Conservation (phyloP, 2,888 invertebrate species). For the Aspidiotus destructor region DNA sequence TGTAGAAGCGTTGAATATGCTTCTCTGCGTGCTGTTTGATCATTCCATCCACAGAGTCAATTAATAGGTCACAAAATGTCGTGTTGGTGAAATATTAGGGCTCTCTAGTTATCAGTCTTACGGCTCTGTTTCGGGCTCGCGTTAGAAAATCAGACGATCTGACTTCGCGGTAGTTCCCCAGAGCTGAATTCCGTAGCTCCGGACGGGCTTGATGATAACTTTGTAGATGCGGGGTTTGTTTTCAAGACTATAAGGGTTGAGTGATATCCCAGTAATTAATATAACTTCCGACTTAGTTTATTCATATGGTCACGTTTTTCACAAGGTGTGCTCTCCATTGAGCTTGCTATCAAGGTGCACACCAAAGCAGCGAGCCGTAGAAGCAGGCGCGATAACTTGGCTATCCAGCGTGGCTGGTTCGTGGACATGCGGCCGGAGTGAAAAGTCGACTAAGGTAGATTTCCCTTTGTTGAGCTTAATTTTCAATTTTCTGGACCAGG, state of each 20-base stretch:
- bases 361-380: no score
- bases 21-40: no score
- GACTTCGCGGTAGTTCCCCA: not conserved
- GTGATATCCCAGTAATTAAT: not conserved
- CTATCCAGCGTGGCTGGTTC: no score
- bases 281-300: not conserved
- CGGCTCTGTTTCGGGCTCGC: not conserved
- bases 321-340: not conserved
- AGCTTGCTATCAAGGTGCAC: no score
- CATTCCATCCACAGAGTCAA: not conserved
- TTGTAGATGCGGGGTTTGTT: constrained; percentile 1
- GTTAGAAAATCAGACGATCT: not conserved
- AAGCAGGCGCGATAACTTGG: not conserved
- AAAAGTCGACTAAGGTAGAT: no score
- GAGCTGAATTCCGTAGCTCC: not conserved
- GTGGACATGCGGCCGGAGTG: no score
- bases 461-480: not conserved
- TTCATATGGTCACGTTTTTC: not conserved
- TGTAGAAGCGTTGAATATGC: not conserved
- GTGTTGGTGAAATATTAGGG: not conserved
- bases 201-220: not conserved
- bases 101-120: not conserved
- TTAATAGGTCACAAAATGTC: not conserved
- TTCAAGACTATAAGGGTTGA: not conserved
- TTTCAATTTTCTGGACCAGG: not conserved